Base-by-base conservation (phyloP, 92 coral and sea anemone species). In the Epizoanthus ramosus region DNA sequence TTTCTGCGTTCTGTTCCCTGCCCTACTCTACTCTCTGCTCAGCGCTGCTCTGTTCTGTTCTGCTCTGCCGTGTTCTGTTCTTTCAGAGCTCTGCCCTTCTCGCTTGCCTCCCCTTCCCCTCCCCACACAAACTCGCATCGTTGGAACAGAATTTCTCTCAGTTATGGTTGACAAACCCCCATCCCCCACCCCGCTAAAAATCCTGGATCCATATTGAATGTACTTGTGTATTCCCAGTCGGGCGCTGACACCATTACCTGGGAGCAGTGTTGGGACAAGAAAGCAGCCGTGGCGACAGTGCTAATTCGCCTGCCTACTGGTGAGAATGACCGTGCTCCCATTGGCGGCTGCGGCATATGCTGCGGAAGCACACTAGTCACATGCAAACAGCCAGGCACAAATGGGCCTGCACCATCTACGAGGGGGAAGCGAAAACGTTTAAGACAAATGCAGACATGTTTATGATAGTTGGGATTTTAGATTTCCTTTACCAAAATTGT, bases 311-410 rank as follows among this genome's bases (percentile, higher is more conserved):
- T 75, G 18, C 81, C 81, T 9, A 41, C 68, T 19, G 17, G 13
- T 17, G 81, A 58, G 57, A 75, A 75, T 58, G 81, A 69, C 37
- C 35, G 57, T 58, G n/a, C 81, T 58, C 81, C 81, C 1, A 39
- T 75, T 75, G 81, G 57, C 58, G 81, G 67, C 35, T 59, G 68
- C 3, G 81, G 81, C 3, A 59, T 75, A 31, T n/a, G 68, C 35
- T 75, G 81, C 81, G 81, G 37, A 59, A 58, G 81, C 68, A 68
- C 81, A 59, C 68, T 75, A 25, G 68, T 75, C 68, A 59, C 68
- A 18, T 59, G 66, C 24, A 75, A 25, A 37, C 43, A 59, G 18
- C 68, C 81, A 23, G 43, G 81, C 16, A 37, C 25, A 12, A 58
- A n/a, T 15, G 68, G 68, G 17, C 57, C 13, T 12, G 68, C 68